These are phyloP conservation scores for Margaritifera margaritifera DNA, from an alignment of 2,888 invertebrate genomes.

Conservation along the genomic window DNA sequence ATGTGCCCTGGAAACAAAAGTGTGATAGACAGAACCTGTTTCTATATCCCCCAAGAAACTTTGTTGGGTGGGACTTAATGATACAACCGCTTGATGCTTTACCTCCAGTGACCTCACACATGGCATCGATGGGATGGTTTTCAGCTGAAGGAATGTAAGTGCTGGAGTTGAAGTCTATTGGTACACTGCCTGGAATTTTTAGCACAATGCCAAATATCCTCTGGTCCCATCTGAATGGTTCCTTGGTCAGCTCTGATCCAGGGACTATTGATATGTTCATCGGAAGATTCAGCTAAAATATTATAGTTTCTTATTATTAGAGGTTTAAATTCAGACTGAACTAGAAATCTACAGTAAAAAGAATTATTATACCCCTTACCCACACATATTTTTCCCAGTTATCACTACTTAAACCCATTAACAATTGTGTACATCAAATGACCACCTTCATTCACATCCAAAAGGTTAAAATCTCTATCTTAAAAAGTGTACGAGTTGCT, in stretches of 20 bases:
- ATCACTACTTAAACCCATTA: too few species aligned
- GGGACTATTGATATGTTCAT: slow-evolving; percentile 89
- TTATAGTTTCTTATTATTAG: too few species aligned
- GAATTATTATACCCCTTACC: too few species aligned
- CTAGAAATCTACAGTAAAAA: too few species aligned
- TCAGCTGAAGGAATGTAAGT: slow-evolving; percentile 88
- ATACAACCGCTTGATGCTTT: slow-evolving; percentile 24
- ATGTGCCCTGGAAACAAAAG: too few species aligned
- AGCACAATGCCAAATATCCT: slow-evolving; percentile 95
- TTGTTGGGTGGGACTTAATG: not conserved
- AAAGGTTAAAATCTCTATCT: too few species aligned
- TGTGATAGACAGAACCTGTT: too few species aligned
- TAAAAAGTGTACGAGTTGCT: too few species aligned
- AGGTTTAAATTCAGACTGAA: too few species aligned
- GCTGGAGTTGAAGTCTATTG: slow-evolving; percentile 79
- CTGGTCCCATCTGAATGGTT: slow-evolving; percentile 99
- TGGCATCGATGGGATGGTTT: slow-evolving; percentile 94
- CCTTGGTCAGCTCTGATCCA: slow-evolving; percentile 96
- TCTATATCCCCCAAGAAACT: not conserved
- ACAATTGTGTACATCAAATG: too few species aligned
- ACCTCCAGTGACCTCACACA: slow-evolving; percentile 99
- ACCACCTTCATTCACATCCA: too few species aligned
- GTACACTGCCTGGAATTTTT: slow-evolving; percentile 88
- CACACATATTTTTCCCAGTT: too few species aligned
- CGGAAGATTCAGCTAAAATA: slow-evolving; percentile 85